phyloP scores from a whole-genome alignment of 1,140 invertebrate genomes.

The Chymomyza costata region DNA sequence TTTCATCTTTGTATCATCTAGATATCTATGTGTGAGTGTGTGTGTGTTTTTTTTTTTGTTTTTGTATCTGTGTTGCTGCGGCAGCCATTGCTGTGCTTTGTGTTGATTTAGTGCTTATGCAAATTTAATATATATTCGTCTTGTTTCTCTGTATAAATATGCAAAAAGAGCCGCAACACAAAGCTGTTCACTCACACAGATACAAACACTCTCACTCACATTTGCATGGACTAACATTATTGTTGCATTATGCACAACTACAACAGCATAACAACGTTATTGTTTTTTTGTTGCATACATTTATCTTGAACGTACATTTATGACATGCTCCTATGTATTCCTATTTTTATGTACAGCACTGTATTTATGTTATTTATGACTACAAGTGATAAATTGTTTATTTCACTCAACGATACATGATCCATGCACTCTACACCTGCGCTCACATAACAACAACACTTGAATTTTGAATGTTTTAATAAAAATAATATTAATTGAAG shows the following conservation, averaged over 20 bases:
- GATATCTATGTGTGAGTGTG: too few species aligned
- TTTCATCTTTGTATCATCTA: constrained; percentile 2
- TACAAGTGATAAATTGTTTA: constrained; percentile 52
- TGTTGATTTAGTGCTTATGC: constrained; percentile 72
- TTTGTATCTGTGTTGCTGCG: constrained; percentile 14
- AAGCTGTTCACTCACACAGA: constrained; percentile 1
- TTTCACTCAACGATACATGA: constrained; percentile 3
- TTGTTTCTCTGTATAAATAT: constrained; percentile 1
- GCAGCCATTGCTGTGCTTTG: constrained; percentile 38
- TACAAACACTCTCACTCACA: constrained; percentile 16
- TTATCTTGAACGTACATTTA: constrained; percentile 5
- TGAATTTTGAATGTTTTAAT: too few species aligned
- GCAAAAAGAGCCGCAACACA: too few species aligned
- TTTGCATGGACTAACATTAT: constrained; percentile 64
- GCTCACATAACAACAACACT: too few species aligned
- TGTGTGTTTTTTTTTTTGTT: constrained; percentile 3
- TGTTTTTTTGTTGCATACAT: constrained; percentile 19
- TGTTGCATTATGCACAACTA: constrained; percentile 64
- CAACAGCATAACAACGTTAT: neutral
- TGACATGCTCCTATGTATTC: constrained; percentile 14
- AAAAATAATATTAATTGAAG: too few species aligned
- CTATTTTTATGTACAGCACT: constrained; percentile 45
- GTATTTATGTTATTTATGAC: constrained; percentile 53
- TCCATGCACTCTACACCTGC: too few species aligned
- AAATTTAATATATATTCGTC: constrained; percentile 64